Conservation (phyloP, 2,888 invertebrate species). For the Agrochola macilenta region DNA sequence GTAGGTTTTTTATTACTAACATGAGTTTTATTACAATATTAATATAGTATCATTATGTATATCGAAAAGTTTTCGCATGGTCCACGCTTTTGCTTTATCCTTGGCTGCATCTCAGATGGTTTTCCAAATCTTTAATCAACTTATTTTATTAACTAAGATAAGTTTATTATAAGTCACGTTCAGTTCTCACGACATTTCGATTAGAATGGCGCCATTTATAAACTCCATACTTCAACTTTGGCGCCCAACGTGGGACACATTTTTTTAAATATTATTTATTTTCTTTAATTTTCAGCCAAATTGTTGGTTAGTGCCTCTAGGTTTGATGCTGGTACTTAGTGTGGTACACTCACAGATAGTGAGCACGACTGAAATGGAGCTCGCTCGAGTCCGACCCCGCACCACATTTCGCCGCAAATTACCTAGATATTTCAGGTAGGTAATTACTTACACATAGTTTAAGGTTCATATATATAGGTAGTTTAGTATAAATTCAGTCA, state of each 20-base stretch:
- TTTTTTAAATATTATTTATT: background rate
- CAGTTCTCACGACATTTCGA: background rate
- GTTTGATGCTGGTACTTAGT: constrained; percentile 86
- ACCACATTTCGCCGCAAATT: constrained; percentile 82
- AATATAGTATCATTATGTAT: background rate
- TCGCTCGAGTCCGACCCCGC: constrained; percentile 85
- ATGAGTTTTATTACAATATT: background rate
- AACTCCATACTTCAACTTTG: constrained; percentile 3
- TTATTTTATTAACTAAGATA: background rate
- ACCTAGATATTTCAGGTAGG: constrained; percentile 88
- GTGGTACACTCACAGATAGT: constrained; percentile 89
- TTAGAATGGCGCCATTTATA: background rate
- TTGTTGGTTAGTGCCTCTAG: constrained; percentile 86
- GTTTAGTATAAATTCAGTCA: background rate
- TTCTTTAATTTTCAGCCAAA: constrained; percentile 77
- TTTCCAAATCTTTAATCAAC: background rate
- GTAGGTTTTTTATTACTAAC: background rate
- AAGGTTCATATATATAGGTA: background rate
- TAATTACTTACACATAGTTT: constrained; percentile 44
- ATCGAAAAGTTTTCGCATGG: background rate
- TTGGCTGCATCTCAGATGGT: background rate
- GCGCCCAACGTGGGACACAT: constrained; percentile 21
- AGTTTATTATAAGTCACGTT: no score
- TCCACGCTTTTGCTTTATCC: background rate
- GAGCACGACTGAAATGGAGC: constrained; percentile 88